phyloP scores from a whole-genome alignment of 1,140 invertebrate species.

The Nixonia krombeini region DNA sequence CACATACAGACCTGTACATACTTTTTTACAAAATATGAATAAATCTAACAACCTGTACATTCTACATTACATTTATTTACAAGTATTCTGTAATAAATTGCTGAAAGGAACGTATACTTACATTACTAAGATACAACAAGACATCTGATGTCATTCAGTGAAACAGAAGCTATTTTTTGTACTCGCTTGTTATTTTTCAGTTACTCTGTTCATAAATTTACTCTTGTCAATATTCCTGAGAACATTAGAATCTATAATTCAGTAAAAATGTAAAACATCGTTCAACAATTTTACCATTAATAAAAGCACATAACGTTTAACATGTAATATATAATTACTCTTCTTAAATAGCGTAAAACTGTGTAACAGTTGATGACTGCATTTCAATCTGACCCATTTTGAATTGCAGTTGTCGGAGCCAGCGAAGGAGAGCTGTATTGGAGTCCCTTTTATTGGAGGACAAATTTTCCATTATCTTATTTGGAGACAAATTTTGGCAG shows the following conservation, averaged over 20 bases:
- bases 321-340: background rate
- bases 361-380: slow-evolving; percentile 92
- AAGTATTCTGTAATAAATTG: slow-evolving; percentile 2
- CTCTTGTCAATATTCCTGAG: slow-evolving; percentile 29
- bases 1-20: slow-evolving; percentile 19
- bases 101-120: no score
- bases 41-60: slow-evolving; percentile 29
- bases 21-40: slow-evolving; percentile 15
- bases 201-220: background rate
- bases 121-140: no score
- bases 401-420: slow-evolving; percentile 94
- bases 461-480: slow-evolving; percentile 60
- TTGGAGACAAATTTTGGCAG: slow-evolving; percentile 84
- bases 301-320: no score
- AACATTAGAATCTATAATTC: slow-evolving; percentile 27
- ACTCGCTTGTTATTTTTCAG: no score
- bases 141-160: no score
- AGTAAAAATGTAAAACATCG: no score
- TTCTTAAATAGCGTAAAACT: slow-evolving; percentile 85
- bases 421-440: slow-evolving; percentile 79
- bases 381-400: slow-evolving; percentile 98
- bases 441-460: slow-evolving; percentile 61
- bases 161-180: no score
- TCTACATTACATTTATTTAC: no score
- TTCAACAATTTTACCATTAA: no score